Conservation (phyloP, 2,888 invertebrate species). For the Prosapia bicincta region DNA sequence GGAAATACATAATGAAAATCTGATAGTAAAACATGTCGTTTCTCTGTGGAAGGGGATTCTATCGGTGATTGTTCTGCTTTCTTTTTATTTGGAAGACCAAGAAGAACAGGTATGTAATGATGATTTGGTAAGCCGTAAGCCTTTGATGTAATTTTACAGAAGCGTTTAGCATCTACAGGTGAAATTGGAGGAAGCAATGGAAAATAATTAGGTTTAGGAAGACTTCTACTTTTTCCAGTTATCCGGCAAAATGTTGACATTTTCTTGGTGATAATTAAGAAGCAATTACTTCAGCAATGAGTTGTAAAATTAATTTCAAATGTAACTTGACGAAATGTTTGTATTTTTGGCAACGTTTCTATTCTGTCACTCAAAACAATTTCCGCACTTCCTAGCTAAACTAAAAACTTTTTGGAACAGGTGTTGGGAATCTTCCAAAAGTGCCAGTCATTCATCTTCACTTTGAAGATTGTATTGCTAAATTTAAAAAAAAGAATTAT, state of each 20-base stretch:
- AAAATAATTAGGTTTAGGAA: slow-evolving; percentile 79
- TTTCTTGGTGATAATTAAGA: neutral
- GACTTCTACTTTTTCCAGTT: slow-evolving; percentile 72
- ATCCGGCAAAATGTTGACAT: slow-evolving; percentile 66
- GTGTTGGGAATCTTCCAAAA: neutral
- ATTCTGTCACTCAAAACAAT: neutral
- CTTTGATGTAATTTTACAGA: slow-evolving; percentile 75
- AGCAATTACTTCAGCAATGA: no score
- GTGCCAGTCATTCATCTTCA: neutral
- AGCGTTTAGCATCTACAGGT: slow-evolving; percentile 76
- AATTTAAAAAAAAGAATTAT: neutral
- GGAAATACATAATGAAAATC: slow-evolving; percentile 75
- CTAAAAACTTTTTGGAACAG: neutral
- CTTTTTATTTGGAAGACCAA: slow-evolving; percentile 47
- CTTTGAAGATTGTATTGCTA: neutral
- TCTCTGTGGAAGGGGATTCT: slow-evolving; percentile 14
- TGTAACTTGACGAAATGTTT: neutral
- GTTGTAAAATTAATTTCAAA: no score
- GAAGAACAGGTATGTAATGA: slow-evolving; percentile 74
- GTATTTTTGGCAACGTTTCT: neutral
- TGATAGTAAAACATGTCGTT: slow-evolving; percentile 57
- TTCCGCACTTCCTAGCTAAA: neutral
- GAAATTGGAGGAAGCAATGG: slow-evolving; percentile 76
- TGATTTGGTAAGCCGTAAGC: slow-evolving; percentile 69
- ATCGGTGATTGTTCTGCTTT: slow-evolving; percentile 31